Evolutionary conservation across 2,888 invertebrate genomes (phyloP).

Genomic region (Yponomeuta evonymella): DNA sequence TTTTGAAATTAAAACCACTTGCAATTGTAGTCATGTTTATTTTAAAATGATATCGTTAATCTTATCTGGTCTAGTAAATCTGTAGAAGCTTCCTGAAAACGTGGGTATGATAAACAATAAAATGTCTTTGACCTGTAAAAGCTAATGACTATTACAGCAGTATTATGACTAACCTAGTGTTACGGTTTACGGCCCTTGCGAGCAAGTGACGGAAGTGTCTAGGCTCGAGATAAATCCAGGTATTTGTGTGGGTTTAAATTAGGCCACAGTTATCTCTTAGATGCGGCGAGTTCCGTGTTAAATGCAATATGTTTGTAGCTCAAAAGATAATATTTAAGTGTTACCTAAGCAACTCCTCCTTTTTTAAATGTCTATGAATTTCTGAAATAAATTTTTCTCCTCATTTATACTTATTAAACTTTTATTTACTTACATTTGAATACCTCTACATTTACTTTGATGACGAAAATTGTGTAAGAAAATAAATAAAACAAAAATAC

Average conservation of each 20-base stretch:
- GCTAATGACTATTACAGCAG: not conserved
- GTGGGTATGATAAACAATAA: not conserved
- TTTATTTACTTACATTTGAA: too few relatives aligned
- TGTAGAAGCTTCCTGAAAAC: not conserved
- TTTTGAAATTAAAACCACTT: too few relatives aligned
- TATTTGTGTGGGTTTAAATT: conserved; percentile 1
- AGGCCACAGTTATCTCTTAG: not conserved
- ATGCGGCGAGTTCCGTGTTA: not conserved
- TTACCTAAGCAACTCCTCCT: too few relatives aligned
- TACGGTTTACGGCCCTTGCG: conserved; percentile 1
- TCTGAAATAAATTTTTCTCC: too few relatives aligned
- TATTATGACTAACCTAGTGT: conserved; percentile 1
- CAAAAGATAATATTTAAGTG: not conserved
- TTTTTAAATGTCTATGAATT: too few relatives aligned
- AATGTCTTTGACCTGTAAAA: not conserved
- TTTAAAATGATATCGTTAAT: too few relatives aligned
- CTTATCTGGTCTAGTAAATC: not conserved
- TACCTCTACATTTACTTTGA: too few relatives aligned
- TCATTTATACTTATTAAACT: too few relatives aligned
- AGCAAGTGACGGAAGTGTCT: conserved; percentile 2
- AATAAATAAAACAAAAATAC: too few relatives aligned
- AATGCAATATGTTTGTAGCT: not conserved
- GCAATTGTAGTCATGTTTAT: too few relatives aligned
- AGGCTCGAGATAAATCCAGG: not conserved
- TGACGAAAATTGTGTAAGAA: too few relatives aligned